Evolutionary conservation across 2,113 vertebrate genomes (phyloP), one percentile per base, ranked within the genome.

Genomic region (Campylomormyrus numenius): DNA sequence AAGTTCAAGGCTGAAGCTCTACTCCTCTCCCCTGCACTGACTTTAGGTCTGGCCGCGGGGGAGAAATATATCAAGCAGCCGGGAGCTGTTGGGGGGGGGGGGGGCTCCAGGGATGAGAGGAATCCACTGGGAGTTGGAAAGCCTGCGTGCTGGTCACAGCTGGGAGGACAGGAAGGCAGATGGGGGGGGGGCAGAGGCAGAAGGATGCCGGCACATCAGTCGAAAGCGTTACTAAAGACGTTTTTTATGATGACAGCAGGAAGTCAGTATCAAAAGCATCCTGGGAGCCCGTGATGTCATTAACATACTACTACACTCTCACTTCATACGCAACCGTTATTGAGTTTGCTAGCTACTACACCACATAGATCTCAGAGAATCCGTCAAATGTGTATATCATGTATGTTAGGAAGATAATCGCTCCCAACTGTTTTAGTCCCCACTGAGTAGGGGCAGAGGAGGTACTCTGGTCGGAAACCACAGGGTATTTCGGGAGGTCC

Each of bases 401-500:
- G 49, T 8, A 15, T 90, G 52, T 66, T 56, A 35, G 24, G 31
- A 7, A 84, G 88, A 49, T 62, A 58, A 88, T 17, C 9, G 85
- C 66, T 45, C 88, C 88, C 90, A 56, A 85, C 77, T 86, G 85
- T 7, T 53, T 19, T 8, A 85, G 6, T 27, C 83, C 45, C 42
- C 24, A 48, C 45, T 85, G 83, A 85, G 50, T 19, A 49, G 85
- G 45, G n/a, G 49, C 24, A 35, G 80, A 88, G 52, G 53, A 80
- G 85, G 45, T 80, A 24, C 85, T 53, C 56, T 89, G 85, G 88
- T 48, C 11, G 80, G 52, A 88, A 85, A 85, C 88, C 77, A 27
- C 62, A 87, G 89, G 90, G 90, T 93, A 93, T 93, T 93, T 91
- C 91, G 45, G 90, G 91, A 90, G 66, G 91, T 85, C n/a, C 74